Evolutionary conservation across 2,797 vertebrate species (phyloP).

Genomic region (Sebastes reedi): DNA sequence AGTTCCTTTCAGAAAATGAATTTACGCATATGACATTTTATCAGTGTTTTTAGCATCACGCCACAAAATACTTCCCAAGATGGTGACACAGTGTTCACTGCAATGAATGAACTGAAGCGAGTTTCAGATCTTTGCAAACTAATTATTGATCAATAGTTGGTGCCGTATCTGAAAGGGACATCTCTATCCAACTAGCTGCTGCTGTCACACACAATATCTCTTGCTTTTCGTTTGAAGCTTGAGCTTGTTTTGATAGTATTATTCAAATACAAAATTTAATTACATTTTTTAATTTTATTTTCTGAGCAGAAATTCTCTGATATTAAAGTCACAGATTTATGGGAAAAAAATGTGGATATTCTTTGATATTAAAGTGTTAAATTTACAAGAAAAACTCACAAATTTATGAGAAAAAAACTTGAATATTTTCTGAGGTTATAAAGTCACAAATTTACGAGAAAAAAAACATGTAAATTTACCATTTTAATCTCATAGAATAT

Average conservation of each 20-base stretch:
- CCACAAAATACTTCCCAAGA: background rate
- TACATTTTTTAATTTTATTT: too few species aligned
- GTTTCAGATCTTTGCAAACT: background rate
- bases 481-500: too few species aligned
- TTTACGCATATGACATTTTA: background rate
- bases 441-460: too few species aligned
- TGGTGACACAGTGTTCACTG: background rate
- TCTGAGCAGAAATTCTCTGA: too few species aligned
- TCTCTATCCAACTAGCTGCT: background rate
- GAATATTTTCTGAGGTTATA: too few species aligned
- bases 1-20: background rate
- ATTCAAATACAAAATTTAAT: background rate
- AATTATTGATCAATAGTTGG: background rate
- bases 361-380: too few species aligned
- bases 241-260: background rate
- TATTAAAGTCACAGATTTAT: too few species aligned
- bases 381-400: too few species aligned
- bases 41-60: background rate
- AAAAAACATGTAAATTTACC: too few species aligned
- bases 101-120: background rate
- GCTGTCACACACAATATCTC: background rate
- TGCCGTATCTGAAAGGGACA: background rate
- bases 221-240: background rate
- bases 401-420: too few species aligned
- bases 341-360: too few species aligned